These are phyloP conservation scores for Clarias fuscus DNA, from an alignment of 2,797 vertebrate genomes.

Conservation along the genomic window DNA sequence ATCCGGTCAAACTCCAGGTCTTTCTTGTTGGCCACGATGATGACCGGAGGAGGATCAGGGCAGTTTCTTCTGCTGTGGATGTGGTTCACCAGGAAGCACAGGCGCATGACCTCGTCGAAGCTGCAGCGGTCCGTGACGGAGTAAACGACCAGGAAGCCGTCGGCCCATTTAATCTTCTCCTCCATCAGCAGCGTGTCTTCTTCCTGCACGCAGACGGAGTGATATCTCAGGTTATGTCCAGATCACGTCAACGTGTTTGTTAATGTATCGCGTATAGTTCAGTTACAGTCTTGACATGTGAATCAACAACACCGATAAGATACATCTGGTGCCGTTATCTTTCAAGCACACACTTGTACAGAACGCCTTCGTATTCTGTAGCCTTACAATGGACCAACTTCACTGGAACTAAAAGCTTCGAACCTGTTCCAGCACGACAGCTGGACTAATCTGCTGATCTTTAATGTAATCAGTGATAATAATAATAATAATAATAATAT, in stretches of 20 bases:
- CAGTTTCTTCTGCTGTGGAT: conserved; percentile 66
- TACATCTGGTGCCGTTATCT: too few relatives aligned
- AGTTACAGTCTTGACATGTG: not conserved
- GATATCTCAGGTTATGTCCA: not conserved
- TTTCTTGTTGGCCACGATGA: conserved; percentile 78
- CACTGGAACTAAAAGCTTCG: too few relatives aligned
- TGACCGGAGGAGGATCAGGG: conserved; percentile 66
- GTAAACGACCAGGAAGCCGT: conserved; percentile 76
- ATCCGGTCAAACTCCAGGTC: conserved; percentile 80
- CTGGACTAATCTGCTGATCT: too few relatives aligned
- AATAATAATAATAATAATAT: too few relatives aligned
- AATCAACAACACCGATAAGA: too few relatives aligned
- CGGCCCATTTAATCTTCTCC: conserved; percentile 82
- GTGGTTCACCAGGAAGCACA: conserved; percentile 80
- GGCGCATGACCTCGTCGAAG: conserved; percentile 78
- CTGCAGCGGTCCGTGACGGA: conserved; percentile 79
- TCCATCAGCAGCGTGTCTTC: conserved; percentile 79
- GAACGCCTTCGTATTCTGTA: too few relatives aligned
- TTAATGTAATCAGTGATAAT: too few relatives aligned
- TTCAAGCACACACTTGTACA: too few relatives aligned
- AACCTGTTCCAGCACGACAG: too few relatives aligned
- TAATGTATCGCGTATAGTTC: not conserved
- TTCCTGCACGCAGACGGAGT: conserved; percentile 61
- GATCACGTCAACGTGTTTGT: not conserved
- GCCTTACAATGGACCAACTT: too few relatives aligned